Conservation (phyloP, 2,113 vertebrate genomes). For the Mesoclemmys tuberculata region DNA sequence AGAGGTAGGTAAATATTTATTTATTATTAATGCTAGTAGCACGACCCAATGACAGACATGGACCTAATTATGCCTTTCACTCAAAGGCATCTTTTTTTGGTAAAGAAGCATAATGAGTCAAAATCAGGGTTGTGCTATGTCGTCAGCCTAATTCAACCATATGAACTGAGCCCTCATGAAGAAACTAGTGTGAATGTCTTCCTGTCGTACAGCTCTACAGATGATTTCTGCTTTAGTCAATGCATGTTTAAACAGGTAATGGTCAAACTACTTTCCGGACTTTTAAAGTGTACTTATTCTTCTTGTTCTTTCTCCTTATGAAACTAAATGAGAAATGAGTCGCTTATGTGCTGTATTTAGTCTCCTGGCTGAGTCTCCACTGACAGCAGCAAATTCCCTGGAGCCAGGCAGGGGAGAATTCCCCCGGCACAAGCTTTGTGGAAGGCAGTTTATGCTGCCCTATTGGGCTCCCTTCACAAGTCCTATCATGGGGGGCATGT, state of each 20-base stretch:
- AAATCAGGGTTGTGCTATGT: background rate
- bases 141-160: background rate
- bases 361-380: no score
- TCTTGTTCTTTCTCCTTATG: background rate
- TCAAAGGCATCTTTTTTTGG: background rate
- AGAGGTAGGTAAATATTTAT: background rate
- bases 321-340: background rate
- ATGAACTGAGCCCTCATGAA: background rate
- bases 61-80: background rate
- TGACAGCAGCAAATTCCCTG: no score
- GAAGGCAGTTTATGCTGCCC: no score
- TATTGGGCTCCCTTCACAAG: no score
- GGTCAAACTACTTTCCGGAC: background rate
- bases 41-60: accelerated
- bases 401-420: no score
- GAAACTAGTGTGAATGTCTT: background rate
- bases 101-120: accelerated
- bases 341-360: background rate
- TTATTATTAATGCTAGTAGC: background rate
- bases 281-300: background rate
- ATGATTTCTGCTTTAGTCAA: background rate
- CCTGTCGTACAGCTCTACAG: no score
- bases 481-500: background rate
- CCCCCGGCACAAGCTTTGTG: no score
- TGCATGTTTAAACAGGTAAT: background rate